Evolutionary conservation across 2,113 vertebrate genomes (phyloP).

Genomic region (Pollimyrus isidori): DNA sequence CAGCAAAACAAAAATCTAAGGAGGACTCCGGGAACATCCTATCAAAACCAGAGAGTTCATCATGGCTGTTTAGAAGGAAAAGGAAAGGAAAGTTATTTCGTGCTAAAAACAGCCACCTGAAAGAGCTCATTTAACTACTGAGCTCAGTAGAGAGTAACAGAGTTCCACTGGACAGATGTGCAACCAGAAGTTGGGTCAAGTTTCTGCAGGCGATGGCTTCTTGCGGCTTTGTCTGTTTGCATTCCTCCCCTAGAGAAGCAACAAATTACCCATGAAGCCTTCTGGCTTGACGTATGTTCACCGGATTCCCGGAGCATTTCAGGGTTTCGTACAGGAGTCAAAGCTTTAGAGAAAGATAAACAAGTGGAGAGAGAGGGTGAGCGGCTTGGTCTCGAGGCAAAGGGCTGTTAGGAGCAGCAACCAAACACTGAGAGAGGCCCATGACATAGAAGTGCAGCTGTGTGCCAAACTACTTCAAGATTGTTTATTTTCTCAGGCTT

Average conservation of each 20-base stretch:
- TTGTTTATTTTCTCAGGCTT: slow-evolving; percentile 7
- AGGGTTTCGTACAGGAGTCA: neutral
- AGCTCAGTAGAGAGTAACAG: neutral
- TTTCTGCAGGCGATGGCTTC: neutral
- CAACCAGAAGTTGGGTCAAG: neutral
- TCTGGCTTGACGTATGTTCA: neutral
- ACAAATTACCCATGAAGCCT: neutral
- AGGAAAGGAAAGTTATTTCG: neutral
- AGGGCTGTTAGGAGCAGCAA: neutral
- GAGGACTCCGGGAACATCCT: neutral
- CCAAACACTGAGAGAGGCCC: neutral
- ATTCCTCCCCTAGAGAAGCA: neutral
- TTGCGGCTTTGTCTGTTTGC: neutral
- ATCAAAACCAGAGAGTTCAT: neutral
- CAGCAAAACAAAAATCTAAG: neutral
- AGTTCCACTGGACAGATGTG: neutral
- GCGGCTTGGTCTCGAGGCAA: neutral
- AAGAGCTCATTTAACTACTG: neutral
- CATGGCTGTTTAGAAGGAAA: neutral
- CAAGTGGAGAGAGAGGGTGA: neutral
- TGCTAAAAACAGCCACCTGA: neutral
- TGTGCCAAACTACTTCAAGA: neutral
- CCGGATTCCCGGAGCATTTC: neutral
- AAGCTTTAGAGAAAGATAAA: neutral
- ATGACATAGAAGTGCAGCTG: neutral